Base-by-base conservation (phyloP, 2,797 vertebrate species). In the Gouania willdenowi region DNA sequence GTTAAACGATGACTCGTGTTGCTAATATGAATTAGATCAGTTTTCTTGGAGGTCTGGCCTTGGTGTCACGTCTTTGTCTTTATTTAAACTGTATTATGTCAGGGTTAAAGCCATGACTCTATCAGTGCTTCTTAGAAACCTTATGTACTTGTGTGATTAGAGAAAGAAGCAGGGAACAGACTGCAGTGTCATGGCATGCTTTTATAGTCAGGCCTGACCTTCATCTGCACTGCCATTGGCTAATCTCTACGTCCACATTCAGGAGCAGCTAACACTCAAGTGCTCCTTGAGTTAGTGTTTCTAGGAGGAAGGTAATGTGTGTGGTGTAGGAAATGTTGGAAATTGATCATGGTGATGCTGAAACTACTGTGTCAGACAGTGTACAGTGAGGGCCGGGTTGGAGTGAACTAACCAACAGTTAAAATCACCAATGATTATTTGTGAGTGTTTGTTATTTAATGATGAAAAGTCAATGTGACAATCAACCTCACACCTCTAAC, bases 131-230 rank as follows among this genome's bases (percentile, higher is more conserved):
- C 37, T 38, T 8, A 39, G 24, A 52, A 46, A 54, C 35, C 22
- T 18, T 4, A 7, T 48, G 29, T 37, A 46, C 18, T 48, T 35
- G 26, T 53, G 66, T 65, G 55, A 66, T 29, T 44, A 64, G 55
- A 55, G n/a, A 66, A 62, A 53, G 26, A 45, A 38, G 12, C 44
- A 41, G 49, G 2, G 42, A 19, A 21, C 41, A 64, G 56, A 71
- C 52, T 79, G 75, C 75, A 72, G 59, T 67, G 75, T 83, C 75
- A 79, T 30, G 31, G 43, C 58, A 55, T 36, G 41, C 42, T 20
- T 29, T 53, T 47, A 9, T 47, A 9, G 18, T 51, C 27, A 25
- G 39, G 47, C 34, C 60, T 71, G 49, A 34, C 49, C 58, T 73
- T 64, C 40, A 36, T 66, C 63, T 62, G 63, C 65, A 72, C 47